phyloP scores from a whole-genome alignment of 2,888 invertebrate species.

The Papilio demoleus region DNA sequence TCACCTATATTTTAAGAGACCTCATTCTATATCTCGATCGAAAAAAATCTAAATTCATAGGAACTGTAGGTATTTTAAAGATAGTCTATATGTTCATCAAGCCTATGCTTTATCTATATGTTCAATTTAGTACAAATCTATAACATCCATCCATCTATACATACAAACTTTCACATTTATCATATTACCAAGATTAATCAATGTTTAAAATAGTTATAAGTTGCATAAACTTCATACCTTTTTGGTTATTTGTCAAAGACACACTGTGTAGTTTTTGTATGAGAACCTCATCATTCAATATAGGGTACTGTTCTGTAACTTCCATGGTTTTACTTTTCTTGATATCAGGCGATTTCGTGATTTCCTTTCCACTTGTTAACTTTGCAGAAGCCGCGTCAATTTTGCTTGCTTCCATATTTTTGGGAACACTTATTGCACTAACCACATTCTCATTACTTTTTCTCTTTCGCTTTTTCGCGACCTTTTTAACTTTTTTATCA shows the following conservation, averaged over 20 bases:
- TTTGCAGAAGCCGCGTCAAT: slow-evolving; percentile 14
- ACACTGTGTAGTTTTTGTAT: slow-evolving; percentile 61
- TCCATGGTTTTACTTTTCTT: slow-evolving; percentile 28
- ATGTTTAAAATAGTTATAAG: no score
- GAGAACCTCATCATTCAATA: slow-evolving; percentile 62
- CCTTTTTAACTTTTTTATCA: slow-evolving; percentile 23
- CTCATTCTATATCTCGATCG: no score
- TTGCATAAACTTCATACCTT: slow-evolving; percentile 58
- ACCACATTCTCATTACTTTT: slow-evolving; percentile 23
- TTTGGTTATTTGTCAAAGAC: slow-evolving; percentile 70
- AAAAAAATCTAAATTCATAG: no score
- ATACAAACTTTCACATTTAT: no score
- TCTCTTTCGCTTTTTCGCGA: slow-evolving; percentile 27
- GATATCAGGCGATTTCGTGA: background rate
- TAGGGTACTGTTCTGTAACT: slow-evolving; percentile 52
- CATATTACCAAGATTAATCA: no score
- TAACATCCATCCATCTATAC: no score
- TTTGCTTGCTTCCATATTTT: background rate
- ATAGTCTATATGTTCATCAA: no score
- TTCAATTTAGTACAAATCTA: no score
- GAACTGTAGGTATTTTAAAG: no score
- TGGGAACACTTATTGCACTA: background rate
- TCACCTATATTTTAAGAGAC: no score
- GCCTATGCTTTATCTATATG: no score
- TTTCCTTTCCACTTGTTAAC: background rate